A percentile compares a stretch with the other conserved stretches of the same genome.
These are phyloP conservation scores for Tetragnatha montana DNA, from an alignment of 2,888 invertebrate species.

Conservation along the genomic window DNA sequence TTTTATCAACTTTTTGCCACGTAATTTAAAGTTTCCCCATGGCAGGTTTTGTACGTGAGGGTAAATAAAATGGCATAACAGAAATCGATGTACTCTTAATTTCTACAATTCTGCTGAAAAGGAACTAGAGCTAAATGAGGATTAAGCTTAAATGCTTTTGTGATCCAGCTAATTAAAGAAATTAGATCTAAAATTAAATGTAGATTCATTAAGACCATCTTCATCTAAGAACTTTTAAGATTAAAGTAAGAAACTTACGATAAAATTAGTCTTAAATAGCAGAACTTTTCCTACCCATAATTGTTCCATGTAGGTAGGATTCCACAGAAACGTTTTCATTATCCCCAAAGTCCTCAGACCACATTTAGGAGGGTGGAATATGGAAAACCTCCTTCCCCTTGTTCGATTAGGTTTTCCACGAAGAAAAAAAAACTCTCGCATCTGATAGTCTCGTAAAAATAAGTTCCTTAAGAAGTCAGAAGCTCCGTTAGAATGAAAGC, in stretches of 20 bases:
- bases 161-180: too few species aligned
- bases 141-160: too few species aligned
- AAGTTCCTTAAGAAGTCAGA: slow-evolving; percentile 24
- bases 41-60: too few species aligned
- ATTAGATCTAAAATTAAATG: too few species aligned
- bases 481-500: slow-evolving; percentile 31
- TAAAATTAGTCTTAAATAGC: neutral
- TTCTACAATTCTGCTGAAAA: too few species aligned
- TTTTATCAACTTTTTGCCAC: too few species aligned
- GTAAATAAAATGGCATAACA: too few species aligned
- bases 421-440: slow-evolving; percentile 25
- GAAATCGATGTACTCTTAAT: too few species aligned
- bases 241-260: neutral
- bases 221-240: neutral
- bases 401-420: slow-evolving; percentile 24
- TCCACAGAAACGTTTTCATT: neutral
- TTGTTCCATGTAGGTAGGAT: neutral
- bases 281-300: neutral
- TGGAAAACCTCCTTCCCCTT: slow-evolving; percentile 1
- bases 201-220: too few species aligned
- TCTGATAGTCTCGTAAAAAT: slow-evolving; percentile 45
- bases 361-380: neutral
- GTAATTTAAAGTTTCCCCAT: too few species aligned
- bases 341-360: neutral
- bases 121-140: too few species aligned